A percentile compares a stretch with the other conserved stretches of the same genome.
phyloP scores from a whole-genome alignment of 2,113 vertebrate species.

The Oplegnathus fasciatus region DNA sequence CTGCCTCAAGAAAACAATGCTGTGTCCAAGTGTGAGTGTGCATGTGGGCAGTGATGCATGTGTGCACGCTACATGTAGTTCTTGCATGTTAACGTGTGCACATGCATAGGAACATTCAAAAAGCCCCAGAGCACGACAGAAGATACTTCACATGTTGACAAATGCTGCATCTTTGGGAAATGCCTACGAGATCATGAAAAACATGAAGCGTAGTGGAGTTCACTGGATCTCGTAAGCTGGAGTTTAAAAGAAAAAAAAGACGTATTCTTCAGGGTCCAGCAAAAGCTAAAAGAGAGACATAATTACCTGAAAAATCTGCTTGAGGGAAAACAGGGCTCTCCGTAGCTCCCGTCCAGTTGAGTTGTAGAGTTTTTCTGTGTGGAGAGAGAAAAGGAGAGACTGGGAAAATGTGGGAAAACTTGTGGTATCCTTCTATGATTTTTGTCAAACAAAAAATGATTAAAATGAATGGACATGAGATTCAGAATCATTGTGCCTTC shows the following conservation, averaged over 20 bases:
- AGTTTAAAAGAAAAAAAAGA: conserved; percentile 1
- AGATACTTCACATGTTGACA: neutral
- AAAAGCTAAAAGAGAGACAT: neutral
- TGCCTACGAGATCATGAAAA: neutral
- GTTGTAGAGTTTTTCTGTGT: conserved; percentile 96
- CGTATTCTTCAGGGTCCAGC: neutral
- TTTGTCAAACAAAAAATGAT: conserved; percentile 17
- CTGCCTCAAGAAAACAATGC: conserved; percentile 54
- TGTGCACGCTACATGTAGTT: conserved; percentile 18
- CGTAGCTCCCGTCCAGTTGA: conserved; percentile 94
- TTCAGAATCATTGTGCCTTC: conserved; percentile 14
- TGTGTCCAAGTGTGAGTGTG: conserved; percentile 37
- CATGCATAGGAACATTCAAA: neutral
- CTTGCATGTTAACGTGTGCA: conserved; percentile 10
- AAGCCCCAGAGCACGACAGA: neutral
- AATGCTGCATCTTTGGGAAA: neutral
- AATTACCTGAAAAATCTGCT: conserved; percentile 98
- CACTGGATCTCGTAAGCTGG: neutral
- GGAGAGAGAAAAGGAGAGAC: conserved; percentile 43
- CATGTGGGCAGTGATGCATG: conserved; percentile 26
- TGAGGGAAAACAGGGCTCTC: conserved; percentile 97
- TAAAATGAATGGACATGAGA: neutral
- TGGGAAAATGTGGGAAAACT: conserved; percentile 43
- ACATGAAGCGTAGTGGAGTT: neutral
- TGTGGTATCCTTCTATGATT: conserved; percentile 31